Percentiles rank a stretch among this genome's conserved stretches.
These are phyloP conservation scores for Alectura lathami DNA, from an alignment of 2,113 vertebrate species.

Conservation along the genomic window DNA sequence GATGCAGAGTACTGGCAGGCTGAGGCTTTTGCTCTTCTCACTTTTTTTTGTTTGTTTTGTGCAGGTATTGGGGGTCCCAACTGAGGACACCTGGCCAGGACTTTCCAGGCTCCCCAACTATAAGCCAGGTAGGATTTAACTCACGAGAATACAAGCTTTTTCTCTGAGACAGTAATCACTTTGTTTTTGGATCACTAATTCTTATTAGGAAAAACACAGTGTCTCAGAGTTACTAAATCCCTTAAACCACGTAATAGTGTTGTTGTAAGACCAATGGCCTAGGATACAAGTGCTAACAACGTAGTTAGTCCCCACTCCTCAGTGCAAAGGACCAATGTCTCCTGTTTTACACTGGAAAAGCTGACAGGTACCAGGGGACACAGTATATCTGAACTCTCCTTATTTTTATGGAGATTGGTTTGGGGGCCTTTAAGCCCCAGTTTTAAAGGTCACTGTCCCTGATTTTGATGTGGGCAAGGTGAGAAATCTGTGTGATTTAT, in stretches of 20 bases:
- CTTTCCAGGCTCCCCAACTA: constrained; percentile 84
- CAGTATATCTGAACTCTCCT: neutral
- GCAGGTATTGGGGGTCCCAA: constrained; percentile 85
- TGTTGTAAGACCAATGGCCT: neutral
- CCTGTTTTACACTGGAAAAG: constrained; percentile 14
- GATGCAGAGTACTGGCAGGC: neutral
- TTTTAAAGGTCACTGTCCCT: constrained; percentile 27
- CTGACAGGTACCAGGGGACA: neutral
- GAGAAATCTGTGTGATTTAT: constrained; percentile 58
- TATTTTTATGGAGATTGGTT: constrained; percentile 34
- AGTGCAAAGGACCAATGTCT: neutral
- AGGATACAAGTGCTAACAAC: neutral
- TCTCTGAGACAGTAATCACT: neutral
- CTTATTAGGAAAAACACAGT: neutral
- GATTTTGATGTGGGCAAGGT: constrained; percentile 59
- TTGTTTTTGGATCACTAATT: neutral
- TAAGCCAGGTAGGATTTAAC: constrained; percentile 78
- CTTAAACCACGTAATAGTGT: neutral
- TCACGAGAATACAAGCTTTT: neutral
- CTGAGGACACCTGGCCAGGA: constrained; percentile 87
- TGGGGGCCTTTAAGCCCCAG: constrained; percentile 21
- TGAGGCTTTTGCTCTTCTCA: neutral
- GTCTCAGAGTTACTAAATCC: neutral
- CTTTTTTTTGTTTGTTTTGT: constrained; percentile 39
- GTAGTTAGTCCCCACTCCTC: neutral